Evolutionary conservation across 2,113 vertebrate genomes (phyloP), one percentile per base, ranked within the genome.

Genomic region (Sapajus apella): DNA sequence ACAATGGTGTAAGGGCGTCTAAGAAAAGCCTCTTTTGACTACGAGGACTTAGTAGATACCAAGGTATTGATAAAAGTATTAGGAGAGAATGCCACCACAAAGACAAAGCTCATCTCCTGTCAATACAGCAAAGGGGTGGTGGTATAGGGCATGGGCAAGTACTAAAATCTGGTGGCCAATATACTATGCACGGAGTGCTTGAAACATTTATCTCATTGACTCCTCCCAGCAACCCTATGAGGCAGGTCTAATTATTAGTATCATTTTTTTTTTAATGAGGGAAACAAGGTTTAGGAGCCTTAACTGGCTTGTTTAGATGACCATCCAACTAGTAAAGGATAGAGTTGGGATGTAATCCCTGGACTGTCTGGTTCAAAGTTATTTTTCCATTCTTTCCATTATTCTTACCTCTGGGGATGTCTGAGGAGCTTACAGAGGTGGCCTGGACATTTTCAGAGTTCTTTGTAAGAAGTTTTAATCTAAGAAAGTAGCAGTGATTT

Each of bases 331-430:
- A 89, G 87, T 35, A 97, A 96, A 97, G 32, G 20, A 81, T 88
- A n/a, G 18, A 92, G 40, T 7, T 93, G 61, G 61, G 73, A 89
- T 94, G 90, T 27, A 90, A 83, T 45, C 13, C 64, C 72, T 94
- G 30, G 3, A 12, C 25, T 55, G 8, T 93, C 76, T 91, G 17
- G 35, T 96, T 92, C 56, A 90, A 96, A 79, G 32, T 14, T 84
- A 84, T 81, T 86, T 96, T 91, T 90, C 47, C 50, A 95, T 95
- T 90, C 43, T 96, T 97, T 97, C 25, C 23, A 86, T 82, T 82
- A 85, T 45, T 86, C 66, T 79, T 16, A 91, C 68, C 17, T 84
- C 25, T 86, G 37, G 8, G 50, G 6, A 79, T 81, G 95, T 79
- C 47, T 93, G 58, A 61, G 93, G 93, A 96, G 47, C 13, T 18